phyloP scores from a whole-genome alignment of 1,140 invertebrate species.

The Hormaphis cornu region DNA sequence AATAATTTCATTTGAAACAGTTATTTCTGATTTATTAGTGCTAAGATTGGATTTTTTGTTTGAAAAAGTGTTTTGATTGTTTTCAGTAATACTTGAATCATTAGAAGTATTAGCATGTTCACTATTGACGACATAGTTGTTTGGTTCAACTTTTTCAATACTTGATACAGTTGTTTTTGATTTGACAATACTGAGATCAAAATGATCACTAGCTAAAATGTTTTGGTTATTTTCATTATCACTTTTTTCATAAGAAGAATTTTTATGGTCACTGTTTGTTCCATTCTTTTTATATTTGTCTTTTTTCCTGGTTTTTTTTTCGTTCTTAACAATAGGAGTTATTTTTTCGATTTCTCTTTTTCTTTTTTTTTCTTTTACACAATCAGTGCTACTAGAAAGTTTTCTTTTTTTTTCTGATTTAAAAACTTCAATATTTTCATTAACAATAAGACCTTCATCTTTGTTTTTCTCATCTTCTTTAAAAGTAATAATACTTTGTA shows the following conservation, averaged over 20 bases:
- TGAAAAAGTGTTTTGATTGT: too few relatives aligned
- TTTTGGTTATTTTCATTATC: conserved; percentile 10
- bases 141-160: too few relatives aligned
- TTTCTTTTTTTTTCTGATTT: conserved; percentile 6
- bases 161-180: not conserved
- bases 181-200: not conserved
- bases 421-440: not conserved
- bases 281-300: conserved; percentile 40
- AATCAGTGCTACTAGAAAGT: not conserved
- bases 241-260: not conserved
- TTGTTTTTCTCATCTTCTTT: conserved; percentile 37
- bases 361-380: not conserved
- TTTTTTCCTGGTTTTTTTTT: conserved; percentile 34
- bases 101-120: too few relatives aligned
- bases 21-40: not conserved
- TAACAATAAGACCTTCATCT: conserved; percentile 37
- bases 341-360: not conserved
- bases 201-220: not conserved
- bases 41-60: too few relatives aligned
- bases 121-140: too few relatives aligned
- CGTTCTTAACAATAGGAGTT: conserved; percentile 35
- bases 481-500: conserved; percentile 23
- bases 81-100: too few relatives aligned
- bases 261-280: not conserved
- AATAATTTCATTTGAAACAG: conserved; percentile 25